Conservation (phyloP, 2,888 invertebrate genomes). For the Digitonthophagus gazella region DNA sequence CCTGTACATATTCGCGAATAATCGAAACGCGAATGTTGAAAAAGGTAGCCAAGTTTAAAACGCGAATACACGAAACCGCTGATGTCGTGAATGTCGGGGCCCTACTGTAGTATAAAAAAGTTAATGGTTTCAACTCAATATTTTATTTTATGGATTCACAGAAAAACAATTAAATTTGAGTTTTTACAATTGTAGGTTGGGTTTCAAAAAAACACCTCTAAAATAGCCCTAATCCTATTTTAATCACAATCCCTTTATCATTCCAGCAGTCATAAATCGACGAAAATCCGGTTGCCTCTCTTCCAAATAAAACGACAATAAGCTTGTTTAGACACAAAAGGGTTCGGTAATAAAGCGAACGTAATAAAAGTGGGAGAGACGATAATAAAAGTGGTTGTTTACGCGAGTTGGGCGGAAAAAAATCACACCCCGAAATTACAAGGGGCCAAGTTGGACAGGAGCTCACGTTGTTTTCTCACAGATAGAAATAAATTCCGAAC, state of each 20-base stretch:
- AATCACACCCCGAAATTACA: conserved; percentile 29
- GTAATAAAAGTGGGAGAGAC: conserved; percentile 42
- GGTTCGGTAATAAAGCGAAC: conserved; percentile 38
- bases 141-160: too few relatives aligned
- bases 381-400: conserved; percentile 44
- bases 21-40: too few relatives aligned
- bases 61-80: too few relatives aligned
- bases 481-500: neutral
- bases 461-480: neutral
- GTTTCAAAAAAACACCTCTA: neutral
- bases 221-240: neutral
- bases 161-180: neutral
- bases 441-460: conserved; percentile 25
- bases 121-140: too few relatives aligned
- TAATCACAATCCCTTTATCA: neutral
- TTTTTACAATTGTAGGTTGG: neutral
- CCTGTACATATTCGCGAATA: too few relatives aligned
- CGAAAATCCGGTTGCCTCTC: neutral
- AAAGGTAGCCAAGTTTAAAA: too few relatives aligned
- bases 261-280: neutral
- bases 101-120: too few relatives aligned
- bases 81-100: too few relatives aligned
- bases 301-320: conserved; percentile 38
- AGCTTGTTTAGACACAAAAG: conserved; percentile 42
- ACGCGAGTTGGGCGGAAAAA: conserved; percentile 23